Conservation (phyloP, 2,797 vertebrate species). For the Amblyopsis hoosieri region DNA sequence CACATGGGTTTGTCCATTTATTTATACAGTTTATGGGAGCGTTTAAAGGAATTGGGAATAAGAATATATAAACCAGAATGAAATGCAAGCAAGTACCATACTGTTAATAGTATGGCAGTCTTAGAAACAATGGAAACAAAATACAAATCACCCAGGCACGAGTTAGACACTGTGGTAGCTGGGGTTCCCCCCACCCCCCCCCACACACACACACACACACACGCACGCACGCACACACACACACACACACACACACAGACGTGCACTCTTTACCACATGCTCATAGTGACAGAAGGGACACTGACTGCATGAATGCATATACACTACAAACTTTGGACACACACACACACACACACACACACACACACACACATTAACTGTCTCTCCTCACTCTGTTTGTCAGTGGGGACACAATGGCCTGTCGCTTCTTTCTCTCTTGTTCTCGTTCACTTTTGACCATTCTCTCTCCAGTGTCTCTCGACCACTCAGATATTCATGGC, state of each 20-base stretch:
- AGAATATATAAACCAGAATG: no score
- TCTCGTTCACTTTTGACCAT: constrained; percentile 11
- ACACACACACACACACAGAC: background rate
- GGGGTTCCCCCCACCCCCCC: constrained; percentile 9
- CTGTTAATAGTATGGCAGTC: no score
- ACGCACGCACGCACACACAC: no score
- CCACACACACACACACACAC: background rate
- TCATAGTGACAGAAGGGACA: background rate
- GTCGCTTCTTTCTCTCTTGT: constrained; percentile 13
- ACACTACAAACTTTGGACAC: background rate
- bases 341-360: background rate
- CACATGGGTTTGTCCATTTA: no score
- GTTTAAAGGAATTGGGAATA: no score
- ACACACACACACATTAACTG: background rate
- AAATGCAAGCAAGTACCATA: no score
- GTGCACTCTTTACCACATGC: background rate
- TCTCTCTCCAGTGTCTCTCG: constrained; percentile 37
- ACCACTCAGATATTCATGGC: constrained; percentile 72
- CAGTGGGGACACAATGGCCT: constrained; percentile 25
- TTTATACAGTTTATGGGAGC: no score
- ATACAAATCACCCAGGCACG: no score
- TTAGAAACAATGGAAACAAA: no score
- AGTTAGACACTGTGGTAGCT: constrained; percentile 19
- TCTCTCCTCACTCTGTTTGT: constrained; percentile 23
- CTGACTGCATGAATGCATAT: no score